Percentiles rank a stretch among this genome's conserved stretches.
phyloP scores from a whole-genome alignment of 2,113 vertebrate genomes.

The Rhea pennata region DNA sequence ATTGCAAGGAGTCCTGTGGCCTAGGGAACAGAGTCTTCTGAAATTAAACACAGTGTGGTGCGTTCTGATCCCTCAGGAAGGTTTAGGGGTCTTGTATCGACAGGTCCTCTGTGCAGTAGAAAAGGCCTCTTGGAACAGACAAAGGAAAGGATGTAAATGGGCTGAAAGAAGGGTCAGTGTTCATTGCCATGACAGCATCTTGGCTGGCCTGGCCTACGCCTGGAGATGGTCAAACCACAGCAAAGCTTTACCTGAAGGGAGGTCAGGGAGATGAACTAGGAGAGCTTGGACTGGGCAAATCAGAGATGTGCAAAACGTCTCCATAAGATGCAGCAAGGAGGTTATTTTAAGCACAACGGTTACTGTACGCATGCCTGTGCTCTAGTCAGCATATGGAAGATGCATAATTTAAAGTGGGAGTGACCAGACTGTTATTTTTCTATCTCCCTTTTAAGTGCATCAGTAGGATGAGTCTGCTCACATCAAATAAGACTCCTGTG shows the following conservation, averaged over 20 bases:
- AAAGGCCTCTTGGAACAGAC: not conserved
- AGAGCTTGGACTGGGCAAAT: not conserved
- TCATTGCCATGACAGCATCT: not conserved
- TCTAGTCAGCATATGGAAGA: constrained; percentile 54
- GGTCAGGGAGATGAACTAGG: not conserved
- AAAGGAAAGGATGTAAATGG: not conserved
- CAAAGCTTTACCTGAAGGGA: not conserved
- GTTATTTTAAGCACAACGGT: constrained; percentile 7
- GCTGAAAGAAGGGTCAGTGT: not conserved
- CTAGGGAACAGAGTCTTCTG: not conserved
- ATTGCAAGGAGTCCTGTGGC: fast-evolving
- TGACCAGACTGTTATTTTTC: constrained; percentile 34
- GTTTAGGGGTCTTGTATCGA: not conserved
- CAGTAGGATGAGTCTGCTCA: not conserved
- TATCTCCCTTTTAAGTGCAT: constrained; percentile 2
- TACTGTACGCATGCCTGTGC: not conserved
- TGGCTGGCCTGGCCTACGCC: not conserved
- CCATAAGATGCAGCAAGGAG: not conserved
- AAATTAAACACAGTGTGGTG: not conserved
- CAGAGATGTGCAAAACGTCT: not conserved
- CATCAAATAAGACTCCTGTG: not conserved
- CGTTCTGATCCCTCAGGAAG: not conserved
- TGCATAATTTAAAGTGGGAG: constrained; percentile 49
- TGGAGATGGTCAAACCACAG: not conserved
- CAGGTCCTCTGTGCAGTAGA: fast-evolving